phyloP scores from a whole-genome alignment of 1,140 invertebrate genomes.

The Drosophila sproati region DNA sequence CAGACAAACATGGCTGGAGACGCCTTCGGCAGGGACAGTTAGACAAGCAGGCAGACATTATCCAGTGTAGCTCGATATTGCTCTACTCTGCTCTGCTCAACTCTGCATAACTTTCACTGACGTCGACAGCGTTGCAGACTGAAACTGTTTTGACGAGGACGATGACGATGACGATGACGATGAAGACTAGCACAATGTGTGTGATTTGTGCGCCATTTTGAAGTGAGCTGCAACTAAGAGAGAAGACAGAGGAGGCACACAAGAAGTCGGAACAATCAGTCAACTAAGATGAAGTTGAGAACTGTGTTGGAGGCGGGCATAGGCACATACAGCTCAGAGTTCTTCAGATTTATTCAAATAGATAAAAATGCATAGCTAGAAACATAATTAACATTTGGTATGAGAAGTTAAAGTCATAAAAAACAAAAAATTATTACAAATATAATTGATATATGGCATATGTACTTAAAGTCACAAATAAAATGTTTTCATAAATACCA shows the following conservation, averaged over 20 bases:
- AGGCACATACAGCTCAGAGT: too few species aligned
- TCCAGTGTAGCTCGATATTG: conserved; percentile 45
- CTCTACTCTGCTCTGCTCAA: background rate
- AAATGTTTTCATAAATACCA: too few species aligned
- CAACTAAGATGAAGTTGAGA: conserved; percentile 14
- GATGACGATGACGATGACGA: background rate
- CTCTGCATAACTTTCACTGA: conserved; percentile 74
- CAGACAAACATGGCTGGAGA: conserved; percentile 53
- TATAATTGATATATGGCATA: too few species aligned
- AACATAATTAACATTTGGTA: too few species aligned
- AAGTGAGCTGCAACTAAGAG: conserved; percentile 5
- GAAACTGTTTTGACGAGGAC: background rate
- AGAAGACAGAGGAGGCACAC: conserved; percentile 11
- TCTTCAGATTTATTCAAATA: too few species aligned
- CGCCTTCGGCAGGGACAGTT: conserved; percentile 41
- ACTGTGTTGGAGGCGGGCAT: background rate
- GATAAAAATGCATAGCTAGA: too few species aligned
- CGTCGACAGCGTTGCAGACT: conserved; percentile 4
- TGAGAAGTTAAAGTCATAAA: too few species aligned
- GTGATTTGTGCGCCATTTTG: conserved; percentile 61
- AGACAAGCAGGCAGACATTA: conserved; percentile 76
- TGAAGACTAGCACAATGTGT: conserved; percentile 33
- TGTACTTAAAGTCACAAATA: too few species aligned
- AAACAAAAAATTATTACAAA: too few species aligned
- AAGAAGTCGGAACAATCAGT: conserved; percentile 25